Evolutionary conservation across 2,888 invertebrate genomes (phyloP).

Genomic region (Drosophila mettleri): DNA sequence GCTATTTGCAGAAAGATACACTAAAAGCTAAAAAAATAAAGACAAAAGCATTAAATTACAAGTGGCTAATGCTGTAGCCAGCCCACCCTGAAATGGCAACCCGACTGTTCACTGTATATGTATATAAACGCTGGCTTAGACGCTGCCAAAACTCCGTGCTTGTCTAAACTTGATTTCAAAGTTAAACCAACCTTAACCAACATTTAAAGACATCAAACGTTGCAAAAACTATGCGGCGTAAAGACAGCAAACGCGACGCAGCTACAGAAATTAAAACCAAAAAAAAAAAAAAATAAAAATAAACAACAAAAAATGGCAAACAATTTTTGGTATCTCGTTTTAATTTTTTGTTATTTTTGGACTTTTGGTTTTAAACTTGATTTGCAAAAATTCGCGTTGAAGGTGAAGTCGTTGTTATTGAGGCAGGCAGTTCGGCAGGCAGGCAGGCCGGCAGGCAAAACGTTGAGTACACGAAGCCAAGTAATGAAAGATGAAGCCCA

Average conservation of each 20-base stretch:
- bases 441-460: conserved; percentile 40
- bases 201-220: conserved; percentile 69
- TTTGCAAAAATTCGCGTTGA: conserved; percentile 63
- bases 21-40: conserved; percentile 54
- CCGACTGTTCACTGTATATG: conserved; percentile 29
- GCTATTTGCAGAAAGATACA: conserved; percentile 37
- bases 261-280: conserved; percentile 18
- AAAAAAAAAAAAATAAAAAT: conserved; percentile 16
- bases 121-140: conserved; percentile 7
- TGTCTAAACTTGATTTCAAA: conserved; percentile 75
- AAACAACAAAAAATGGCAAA: conserved; percentile 22
- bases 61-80: conserved; percentile 23
- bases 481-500: conserved; percentile 38
- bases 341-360: conserved; percentile 33
- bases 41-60: conserved; percentile 73
- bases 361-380: conserved; percentile 69
- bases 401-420: conserved; percentile 63
- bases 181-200: conserved; percentile 78
- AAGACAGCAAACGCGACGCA: conserved; percentile 41
- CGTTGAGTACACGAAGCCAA: conserved; percentile 18
- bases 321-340: conserved; percentile 26
- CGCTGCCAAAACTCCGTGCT: conserved; percentile 13
- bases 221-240: conserved; percentile 56
- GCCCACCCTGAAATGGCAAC: conserved; percentile 21
- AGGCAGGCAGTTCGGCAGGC: conserved; percentile 47